A percentile compares a stretch with the other conserved stretches of the same genome.
Conservation (phyloP, 1,140 invertebrate species). For the Chrysomallon squamiferum region DNA sequence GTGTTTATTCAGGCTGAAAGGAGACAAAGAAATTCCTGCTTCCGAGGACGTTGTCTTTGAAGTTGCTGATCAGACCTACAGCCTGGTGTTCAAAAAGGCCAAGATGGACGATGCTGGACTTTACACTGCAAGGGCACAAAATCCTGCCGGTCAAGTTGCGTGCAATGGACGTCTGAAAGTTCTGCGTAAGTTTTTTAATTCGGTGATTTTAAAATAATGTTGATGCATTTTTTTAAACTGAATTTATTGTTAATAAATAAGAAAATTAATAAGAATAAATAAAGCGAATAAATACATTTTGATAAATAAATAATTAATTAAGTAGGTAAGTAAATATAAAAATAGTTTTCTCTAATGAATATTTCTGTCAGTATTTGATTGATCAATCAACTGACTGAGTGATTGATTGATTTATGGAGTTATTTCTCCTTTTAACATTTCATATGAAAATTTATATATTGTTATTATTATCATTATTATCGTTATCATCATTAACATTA, state of each 20-base stretch:
- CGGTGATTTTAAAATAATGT: background rate
- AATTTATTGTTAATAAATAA: background rate
- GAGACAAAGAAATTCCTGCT: conserved; percentile 42
- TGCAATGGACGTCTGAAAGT: conserved; percentile 57
- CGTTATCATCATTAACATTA: too few species aligned
- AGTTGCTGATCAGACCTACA: conserved; percentile 93
- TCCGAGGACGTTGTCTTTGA: conserved; percentile 75
- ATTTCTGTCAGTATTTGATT: too few species aligned
- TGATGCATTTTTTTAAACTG: background rate
- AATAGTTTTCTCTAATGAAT: too few species aligned
- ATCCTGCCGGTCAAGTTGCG: conserved; percentile 78
- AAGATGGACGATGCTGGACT: conserved; percentile 83
- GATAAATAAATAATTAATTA: background rate
- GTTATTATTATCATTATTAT: too few species aligned
- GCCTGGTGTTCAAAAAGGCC: conserved; percentile 83
- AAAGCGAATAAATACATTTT: too few species aligned
- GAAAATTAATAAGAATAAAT: background rate
- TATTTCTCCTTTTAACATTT: too few species aligned
- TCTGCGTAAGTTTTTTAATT: conserved; percentile 51
- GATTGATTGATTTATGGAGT: too few species aligned
- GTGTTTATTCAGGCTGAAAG: conserved; percentile 37
- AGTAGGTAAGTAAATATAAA: background rate
- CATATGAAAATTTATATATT: too few species aligned
- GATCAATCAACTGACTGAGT: too few species aligned
- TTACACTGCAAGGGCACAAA: conserved; percentile 89